Evolutionary conservation across 2,888 invertebrate species (phyloP).

Genomic region (Andrena minutula): DNA sequence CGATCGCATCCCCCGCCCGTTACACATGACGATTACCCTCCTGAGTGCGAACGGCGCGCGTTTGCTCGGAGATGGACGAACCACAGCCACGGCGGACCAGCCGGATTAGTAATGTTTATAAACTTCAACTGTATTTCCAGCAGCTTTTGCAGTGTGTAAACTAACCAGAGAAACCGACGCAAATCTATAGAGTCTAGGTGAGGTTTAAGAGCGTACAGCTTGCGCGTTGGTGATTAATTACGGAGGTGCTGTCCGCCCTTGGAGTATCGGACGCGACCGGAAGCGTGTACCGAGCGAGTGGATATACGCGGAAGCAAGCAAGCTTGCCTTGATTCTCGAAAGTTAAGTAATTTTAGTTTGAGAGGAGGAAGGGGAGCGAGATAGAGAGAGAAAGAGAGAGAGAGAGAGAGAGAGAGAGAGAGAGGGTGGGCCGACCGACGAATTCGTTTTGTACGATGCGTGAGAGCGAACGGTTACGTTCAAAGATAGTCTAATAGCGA

Average conservation of each 20-base stretch:
- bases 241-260: constrained; percentile 64
- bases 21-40: background rate
- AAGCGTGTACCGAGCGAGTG: background rate
- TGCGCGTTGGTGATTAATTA: constrained; percentile 61
- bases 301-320: constrained; percentile 22
- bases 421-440: constrained; percentile 55
- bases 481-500: constrained; percentile 70
- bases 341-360: constrained; percentile 42
- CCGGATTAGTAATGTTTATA: constrained; percentile 69
- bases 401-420: background rate
- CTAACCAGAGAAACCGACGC: constrained; percentile 66
- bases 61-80: background rate
- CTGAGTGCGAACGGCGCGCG: background rate
- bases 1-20: background rate
- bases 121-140: constrained; percentile 75
- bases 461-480: constrained; percentile 57
- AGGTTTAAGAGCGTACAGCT: constrained; percentile 68
- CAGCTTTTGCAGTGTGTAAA: constrained; percentile 76
- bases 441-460: constrained; percentile 56
- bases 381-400: background rate
- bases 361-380: background rate
- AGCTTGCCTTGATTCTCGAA: constrained; percentile 59
- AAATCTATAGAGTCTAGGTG: constrained; percentile 67
- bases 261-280: constrained; percentile 14
- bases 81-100: constrained; percentile 57